phyloP scores from a whole-genome alignment of 1,140 invertebrate genomes.

The Pseudobourletiella spinata region DNA sequence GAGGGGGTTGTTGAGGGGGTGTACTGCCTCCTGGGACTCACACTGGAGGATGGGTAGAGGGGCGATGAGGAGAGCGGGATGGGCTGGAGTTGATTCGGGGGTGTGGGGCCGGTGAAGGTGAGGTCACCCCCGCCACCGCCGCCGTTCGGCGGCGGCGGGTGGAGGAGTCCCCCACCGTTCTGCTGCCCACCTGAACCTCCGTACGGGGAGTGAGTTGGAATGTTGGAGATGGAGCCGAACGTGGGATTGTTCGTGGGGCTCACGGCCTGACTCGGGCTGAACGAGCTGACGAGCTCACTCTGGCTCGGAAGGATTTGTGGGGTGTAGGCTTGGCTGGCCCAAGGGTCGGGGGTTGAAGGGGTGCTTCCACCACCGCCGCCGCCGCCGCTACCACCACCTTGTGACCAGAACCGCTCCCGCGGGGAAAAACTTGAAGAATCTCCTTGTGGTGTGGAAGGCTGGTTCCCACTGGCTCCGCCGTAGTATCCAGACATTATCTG shows the following conservation, averaged over 20 bases:
- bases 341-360: constrained; percentile 21
- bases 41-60: constrained; percentile 29
- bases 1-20: constrained; percentile 31
- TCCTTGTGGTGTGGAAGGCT: constrained; percentile 1
- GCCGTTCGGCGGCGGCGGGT: background rate
- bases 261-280: constrained; percentile 16
- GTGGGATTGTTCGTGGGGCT: background rate
- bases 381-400: background rate
- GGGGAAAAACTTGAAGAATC: constrained; percentile 25
- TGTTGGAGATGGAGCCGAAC: constrained; percentile 22
- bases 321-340: constrained; percentile 17
- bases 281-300: constrained; percentile 4
- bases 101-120: constrained; percentile 25
- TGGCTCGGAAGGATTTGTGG: constrained; percentile 17
- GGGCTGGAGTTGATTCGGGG: constrained; percentile 28
- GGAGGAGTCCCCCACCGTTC: background rate
- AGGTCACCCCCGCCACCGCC: constrained; percentile 12
- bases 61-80: constrained; percentile 29
- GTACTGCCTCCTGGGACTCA: constrained; percentile 25
- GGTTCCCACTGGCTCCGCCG: background rate
- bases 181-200: background rate
- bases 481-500: background rate
- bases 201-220: constrained; percentile 25
- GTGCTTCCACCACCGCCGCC: background rate
- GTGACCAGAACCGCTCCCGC: constrained; percentile 29